Evolutionary conservation across 2,113 vertebrate species (phyloP).

Genomic region (Sialia sialis): DNA sequence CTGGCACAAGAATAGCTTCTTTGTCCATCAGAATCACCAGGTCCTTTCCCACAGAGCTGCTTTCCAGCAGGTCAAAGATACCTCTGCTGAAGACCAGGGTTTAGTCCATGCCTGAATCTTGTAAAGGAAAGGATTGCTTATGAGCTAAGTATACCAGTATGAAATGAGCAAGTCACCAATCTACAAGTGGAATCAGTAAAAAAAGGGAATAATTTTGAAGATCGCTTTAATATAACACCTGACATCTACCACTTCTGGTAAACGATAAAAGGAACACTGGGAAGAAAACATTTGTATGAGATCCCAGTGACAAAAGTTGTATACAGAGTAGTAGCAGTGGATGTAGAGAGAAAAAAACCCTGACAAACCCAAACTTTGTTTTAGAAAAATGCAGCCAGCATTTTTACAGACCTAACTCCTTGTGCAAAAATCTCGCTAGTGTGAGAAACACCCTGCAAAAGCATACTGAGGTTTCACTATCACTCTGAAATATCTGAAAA

Average conservation of each 20-base stretch:
- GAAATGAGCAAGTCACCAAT: neutral
- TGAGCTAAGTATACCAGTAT: neutral
- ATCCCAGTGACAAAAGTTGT: neutral
- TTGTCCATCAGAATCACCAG: neutral
- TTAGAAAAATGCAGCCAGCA: neutral
- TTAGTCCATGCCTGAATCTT: neutral
- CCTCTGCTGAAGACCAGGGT: neutral
- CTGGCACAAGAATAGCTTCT: neutral
- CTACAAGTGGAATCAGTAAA: neutral
- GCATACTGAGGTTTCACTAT: neutral
- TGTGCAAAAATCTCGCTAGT: neutral
- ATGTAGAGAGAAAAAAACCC: neutral
- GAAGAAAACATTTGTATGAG: neutral
- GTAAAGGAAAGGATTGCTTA: neutral
- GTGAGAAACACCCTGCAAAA: neutral
- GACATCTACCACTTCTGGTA: neutral
- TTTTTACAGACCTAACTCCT: neutral
- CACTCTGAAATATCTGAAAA: neutral
- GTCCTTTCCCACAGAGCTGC: neutral
- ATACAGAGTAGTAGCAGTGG: neutral
- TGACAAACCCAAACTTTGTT: neutral
- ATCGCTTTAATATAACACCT: neutral
- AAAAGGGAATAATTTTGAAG: neutral
- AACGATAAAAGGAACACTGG: neutral
- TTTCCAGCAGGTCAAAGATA: neutral